phyloP scores from a whole-genome alignment of 2,113 vertebrate genomes.

The Podilymbus podiceps region DNA sequence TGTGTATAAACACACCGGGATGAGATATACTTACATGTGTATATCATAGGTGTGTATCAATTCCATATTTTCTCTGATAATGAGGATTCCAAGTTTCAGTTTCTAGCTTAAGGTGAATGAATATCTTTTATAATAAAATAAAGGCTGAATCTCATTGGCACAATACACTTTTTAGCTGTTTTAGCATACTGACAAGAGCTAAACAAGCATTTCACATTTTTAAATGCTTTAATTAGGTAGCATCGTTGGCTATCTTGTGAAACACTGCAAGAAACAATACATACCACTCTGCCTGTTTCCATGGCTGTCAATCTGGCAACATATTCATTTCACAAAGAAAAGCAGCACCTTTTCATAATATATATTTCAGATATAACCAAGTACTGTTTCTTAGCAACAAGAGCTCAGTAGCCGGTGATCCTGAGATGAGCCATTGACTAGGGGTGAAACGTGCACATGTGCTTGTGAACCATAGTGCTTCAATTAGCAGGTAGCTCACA shows the following conservation, averaged over 20 bases:
- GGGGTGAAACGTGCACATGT: neutral
- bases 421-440: neutral
- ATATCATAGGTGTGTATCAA: fast-evolving
- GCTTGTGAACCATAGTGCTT: neutral
- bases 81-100: neutral
- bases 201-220: neutral
- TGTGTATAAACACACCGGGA: neutral
- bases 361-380: conserved; percentile 3
- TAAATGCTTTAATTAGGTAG: neutral
- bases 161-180: neutral
- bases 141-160: neutral
- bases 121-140: neutral
- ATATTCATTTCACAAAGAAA: conserved; percentile 15
- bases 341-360: conserved; percentile 41
- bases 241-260: neutral
- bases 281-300: neutral
- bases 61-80: neutral
- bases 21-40: fast-evolving
- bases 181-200: neutral
- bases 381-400: conserved; percentile 30
- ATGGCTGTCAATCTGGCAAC: conserved; percentile 6
- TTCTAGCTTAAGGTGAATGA: neutral
- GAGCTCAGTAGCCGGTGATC: neutral
- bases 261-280: neutral
- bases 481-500: neutral